Conservation (phyloP, 2,113 vertebrate genomes). For the Neomonachus schauinslandi region DNA sequence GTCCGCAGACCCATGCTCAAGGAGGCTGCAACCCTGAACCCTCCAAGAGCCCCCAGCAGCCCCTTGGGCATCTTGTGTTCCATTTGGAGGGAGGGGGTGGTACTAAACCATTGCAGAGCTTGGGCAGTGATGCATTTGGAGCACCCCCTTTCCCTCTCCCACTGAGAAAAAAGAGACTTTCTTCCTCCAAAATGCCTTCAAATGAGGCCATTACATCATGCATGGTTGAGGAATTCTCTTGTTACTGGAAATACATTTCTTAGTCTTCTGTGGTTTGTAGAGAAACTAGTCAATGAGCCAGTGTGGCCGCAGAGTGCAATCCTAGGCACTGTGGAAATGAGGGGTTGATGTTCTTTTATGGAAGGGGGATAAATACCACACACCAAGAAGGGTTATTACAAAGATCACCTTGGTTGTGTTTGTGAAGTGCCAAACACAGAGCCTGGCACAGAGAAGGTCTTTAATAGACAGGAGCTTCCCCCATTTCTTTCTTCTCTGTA, state of each 20-base stretch:
- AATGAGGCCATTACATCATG: rapidly evolving
- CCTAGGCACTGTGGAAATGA: neutral
- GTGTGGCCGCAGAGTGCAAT: neutral
- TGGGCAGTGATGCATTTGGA: neutral
- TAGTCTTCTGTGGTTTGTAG: neutral
- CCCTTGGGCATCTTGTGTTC: neutral
- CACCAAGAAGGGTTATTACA: neutral
- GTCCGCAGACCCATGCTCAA: neutral
- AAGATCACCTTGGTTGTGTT: rapidly evolving
- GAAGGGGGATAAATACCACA: neutral
- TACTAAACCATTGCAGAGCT: neutral
- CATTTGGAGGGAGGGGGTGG: neutral
- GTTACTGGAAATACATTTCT: neutral
- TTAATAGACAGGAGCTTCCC: neutral
- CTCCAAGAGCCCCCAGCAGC: neutral
- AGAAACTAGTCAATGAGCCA: neutral
- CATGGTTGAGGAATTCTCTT: neutral
- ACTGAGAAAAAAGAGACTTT: neutral
- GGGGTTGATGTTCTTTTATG: rapidly evolving
- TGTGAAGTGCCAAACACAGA: neutral
- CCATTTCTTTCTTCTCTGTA: neutral
- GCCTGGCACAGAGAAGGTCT: neutral
- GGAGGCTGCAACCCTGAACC: neutral
- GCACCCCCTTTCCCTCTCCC: neutral
- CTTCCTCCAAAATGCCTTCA: neutral